Evolutionary conservation across 1,140 invertebrate genomes (phyloP), one percentile per base, ranked within the genome.

Genomic region (Heliconius eleuchia): DNA sequence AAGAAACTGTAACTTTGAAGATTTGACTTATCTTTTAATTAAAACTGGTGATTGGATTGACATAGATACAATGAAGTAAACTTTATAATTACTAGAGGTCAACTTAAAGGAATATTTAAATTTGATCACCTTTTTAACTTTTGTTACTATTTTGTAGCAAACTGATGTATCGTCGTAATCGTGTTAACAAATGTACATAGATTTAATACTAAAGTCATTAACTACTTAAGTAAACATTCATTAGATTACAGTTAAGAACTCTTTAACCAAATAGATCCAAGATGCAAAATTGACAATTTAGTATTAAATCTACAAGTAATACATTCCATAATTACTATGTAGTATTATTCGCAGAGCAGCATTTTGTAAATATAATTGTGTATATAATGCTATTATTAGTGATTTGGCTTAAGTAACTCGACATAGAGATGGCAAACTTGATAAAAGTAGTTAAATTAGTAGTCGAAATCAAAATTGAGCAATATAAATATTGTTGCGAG

Each of bases 281-380:
- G 9, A 66, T 30, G 60, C 60, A 66, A 66, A 60, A 27, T 30
- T 66, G 27, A 16, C 60, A 66, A 66, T 1, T 78, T 80, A 84
- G 82, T 88, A 84, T 86, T 85, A 83, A 86, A 84, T 86, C 78
- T 84, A 80, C 70, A 83, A 80, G 71, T 84, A 80, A 86, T 87
- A 89, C 89, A 90, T 90, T 90, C 89, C 89, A 83, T 84, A 80
- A 79, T 80, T 84, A 80, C 79, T 83, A 81, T 75, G 80, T 84
- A 84, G 55, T 78, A 81, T 83, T 85, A 83, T 81, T 84, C 57
- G 83, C 81, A 77, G 80, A 79, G 83, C 85, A 84, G 84, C 85
- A 86, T 81, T 80, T 81, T 88, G 87, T 88, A 87, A 85, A 88
- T 88, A 88, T 81, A 84, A 83, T 80, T 87, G 78, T 88, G 85